phyloP scores from a whole-genome alignment of 2,113 vertebrate genomes.

The Notarius lentiginosus region DNA sequence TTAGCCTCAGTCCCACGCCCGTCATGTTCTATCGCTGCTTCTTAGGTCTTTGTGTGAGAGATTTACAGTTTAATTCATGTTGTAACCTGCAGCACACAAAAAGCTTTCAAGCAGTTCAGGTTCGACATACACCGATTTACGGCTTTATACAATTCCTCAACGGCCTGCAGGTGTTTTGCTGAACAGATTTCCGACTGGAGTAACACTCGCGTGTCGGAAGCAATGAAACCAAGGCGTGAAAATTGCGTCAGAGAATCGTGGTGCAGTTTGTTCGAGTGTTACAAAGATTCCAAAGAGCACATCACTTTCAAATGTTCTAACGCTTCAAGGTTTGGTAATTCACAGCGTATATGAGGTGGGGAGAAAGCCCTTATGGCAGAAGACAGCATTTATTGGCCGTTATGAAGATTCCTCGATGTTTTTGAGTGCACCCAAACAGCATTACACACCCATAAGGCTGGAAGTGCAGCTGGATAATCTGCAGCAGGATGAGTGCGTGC shows the following conservation, averaged over 20 bases:
- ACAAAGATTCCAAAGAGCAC: neutral
- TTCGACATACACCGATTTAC: neutral
- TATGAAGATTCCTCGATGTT: conserved; percentile 4
- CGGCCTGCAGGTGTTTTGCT: neutral
- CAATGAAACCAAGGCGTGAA: neutral
- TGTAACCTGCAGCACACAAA: neutral
- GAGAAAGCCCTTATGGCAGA: neutral
- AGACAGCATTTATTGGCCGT: conserved; percentile 17
- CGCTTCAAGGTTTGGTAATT: conserved; percentile 26
- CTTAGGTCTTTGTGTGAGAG: neutral
- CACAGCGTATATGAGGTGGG: neutral
- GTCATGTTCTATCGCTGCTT: neutral
- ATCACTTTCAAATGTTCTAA: neutral
- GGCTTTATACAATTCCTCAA: neutral
- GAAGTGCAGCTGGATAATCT: neutral
- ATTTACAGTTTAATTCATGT: neutral
- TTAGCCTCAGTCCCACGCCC: neutral
- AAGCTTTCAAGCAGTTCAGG: neutral
- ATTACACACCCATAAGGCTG: neutral
- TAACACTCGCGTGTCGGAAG: neutral
- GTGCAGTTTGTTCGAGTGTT: conserved; percentile 19
- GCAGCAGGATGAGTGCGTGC: neutral
- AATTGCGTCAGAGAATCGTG: conserved; percentile 3
- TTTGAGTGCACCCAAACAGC: neutral
- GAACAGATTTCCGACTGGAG: conserved; percentile 6